Conservation (phyloP, 1,140 invertebrate genomes). For the Lepidurus arcticus region DNA sequence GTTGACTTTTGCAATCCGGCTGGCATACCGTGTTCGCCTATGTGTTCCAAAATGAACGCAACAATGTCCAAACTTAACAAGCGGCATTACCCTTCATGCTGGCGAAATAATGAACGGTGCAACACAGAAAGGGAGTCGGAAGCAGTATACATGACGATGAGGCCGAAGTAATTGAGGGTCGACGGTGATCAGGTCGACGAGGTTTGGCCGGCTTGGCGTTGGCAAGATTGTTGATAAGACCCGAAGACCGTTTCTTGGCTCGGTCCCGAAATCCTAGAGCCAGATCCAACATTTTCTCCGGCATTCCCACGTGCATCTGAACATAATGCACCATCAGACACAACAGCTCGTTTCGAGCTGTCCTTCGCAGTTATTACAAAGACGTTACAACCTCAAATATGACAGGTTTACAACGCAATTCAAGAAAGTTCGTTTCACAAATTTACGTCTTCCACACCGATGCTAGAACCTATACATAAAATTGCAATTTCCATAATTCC, state of each 20-base stretch:
- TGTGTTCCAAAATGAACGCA: not conserved
- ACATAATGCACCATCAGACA: not conserved
- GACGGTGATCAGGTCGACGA: conserved; percentile 38
- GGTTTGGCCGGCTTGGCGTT: not conserved
- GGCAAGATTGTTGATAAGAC: not conserved
- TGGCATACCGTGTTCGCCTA: not conserved
- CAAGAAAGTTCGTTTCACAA: no score
- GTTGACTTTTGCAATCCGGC: not conserved
- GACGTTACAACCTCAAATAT: no score
- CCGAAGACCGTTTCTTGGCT: not conserved
- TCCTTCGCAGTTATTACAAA: not conserved
- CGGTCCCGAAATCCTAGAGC: not conserved
- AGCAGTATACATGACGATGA: not conserved
- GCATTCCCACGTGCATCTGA: conserved; percentile 8
- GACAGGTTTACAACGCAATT: no score
- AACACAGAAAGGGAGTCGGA: not conserved
- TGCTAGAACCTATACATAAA: no score
- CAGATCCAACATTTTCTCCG: conserved; percentile 14
- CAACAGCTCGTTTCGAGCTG: not conserved
- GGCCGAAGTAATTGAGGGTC: conserved; percentile 40
- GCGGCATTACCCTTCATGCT: not conserved
- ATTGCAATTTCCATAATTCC: no score
- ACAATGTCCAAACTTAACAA: not conserved
- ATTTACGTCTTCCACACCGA: no score
- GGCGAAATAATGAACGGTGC: not conserved